A percentile compares a stretch with the other conserved stretches of the same genome.
phyloP scores from a whole-genome alignment of 2,888 invertebrate species.

The Tetragonula carbonaria region DNA sequence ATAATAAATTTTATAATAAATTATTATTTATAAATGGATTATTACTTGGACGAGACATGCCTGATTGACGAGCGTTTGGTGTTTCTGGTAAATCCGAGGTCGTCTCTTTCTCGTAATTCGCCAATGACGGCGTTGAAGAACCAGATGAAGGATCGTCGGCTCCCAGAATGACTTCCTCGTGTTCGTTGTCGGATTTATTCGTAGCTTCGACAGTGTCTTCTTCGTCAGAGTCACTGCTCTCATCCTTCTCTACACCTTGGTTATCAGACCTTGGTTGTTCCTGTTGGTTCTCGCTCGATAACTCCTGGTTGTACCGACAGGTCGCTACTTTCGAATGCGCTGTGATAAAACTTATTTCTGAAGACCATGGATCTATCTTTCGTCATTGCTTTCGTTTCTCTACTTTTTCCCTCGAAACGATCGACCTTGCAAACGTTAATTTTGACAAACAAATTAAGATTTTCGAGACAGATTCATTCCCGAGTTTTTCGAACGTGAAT shows the following conservation, averaged over 20 bases:
- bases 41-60: not conserved
- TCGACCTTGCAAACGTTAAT: not conserved
- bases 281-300: conserved; percentile 46
- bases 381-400: not conserved
- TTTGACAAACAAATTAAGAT: not conserved
- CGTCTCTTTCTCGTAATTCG: not conserved
- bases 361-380: conserved; percentile 32
- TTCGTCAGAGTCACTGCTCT: conserved; percentile 9
- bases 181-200: conserved; percentile 15
- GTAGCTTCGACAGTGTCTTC: conserved; percentile 5
- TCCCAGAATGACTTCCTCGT: conserved; percentile 23
- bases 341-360: conserved; percentile 69
- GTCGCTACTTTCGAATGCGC: conserved; percentile 71
- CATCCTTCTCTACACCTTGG: conserved; percentile 13
- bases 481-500: not conserved
- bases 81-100: not conserved
- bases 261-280: conserved; percentile 30
- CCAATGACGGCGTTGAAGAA: not conserved
- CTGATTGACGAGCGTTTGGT: not conserved
- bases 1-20: no score
- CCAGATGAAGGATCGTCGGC: not conserved
- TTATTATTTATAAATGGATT: not conserved
- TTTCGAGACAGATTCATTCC: not conserved
- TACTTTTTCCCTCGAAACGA: conserved; percentile 4
- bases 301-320: conserved; percentile 73